Conservation (phyloP, 2,113 vertebrate species). For the Boulengeromyrus knoepffleri region DNA sequence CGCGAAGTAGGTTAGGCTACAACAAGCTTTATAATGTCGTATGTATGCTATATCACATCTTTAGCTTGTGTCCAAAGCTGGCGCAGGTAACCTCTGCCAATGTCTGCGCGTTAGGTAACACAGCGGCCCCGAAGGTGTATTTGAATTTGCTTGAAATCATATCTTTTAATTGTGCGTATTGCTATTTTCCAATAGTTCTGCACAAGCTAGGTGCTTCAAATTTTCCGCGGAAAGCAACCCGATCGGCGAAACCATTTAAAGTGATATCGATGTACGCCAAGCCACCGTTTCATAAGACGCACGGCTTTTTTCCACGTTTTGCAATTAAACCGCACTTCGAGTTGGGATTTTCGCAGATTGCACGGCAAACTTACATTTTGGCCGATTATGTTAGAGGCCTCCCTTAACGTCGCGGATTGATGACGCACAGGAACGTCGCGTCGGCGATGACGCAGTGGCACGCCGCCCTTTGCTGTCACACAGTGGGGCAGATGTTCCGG, state of each 20-base stretch:
- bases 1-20: not conserved
- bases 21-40: not conserved
- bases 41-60: not conserved
- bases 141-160: not conserved
- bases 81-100: not conserved
- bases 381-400: not conserved
- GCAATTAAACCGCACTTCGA: not conserved
- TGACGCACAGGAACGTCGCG: not conserved
- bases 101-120: not conserved
- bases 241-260: not conserved
- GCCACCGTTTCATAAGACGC: not conserved
- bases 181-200: not conserved
- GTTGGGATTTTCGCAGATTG: constrained; percentile 6
- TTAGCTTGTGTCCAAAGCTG: not conserved
- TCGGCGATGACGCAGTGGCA: not conserved
- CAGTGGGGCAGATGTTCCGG: not conserved
- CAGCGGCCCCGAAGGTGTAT: not conserved
- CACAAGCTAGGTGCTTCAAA: not conserved
- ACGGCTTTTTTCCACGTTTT: not conserved
- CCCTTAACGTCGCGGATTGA: not conserved
- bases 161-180: not conserved
- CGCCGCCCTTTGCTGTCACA: not conserved
- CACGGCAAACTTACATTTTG: constrained; percentile 9
- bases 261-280: not conserved
- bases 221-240: constrained; percentile 1